These are phyloP conservation scores for Nannobrachium achirus DNA, from an alignment of 2,113 vertebrate species.

Conservation along the genomic window DNA sequence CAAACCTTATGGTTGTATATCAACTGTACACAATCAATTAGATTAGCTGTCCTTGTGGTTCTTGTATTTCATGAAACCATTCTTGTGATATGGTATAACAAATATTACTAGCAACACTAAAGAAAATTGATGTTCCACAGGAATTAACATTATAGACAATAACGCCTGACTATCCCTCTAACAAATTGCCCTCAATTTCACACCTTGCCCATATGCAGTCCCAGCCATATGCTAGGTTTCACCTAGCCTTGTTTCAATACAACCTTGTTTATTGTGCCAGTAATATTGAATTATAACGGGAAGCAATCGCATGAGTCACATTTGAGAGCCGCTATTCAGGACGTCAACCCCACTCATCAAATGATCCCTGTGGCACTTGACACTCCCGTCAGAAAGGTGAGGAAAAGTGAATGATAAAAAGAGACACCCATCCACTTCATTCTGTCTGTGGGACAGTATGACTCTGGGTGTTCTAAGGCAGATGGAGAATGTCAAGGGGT, in stretches of 20 bases:
- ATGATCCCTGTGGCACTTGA: constrained; percentile 60
- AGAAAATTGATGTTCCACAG: no score
- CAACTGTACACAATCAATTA: no score
- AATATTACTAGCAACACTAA: no score
- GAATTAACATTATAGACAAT: no score
- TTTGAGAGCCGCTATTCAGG: constrained; percentile 32
- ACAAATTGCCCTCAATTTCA: background rate
- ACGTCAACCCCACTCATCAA: constrained; percentile 59
- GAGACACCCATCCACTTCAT: constrained; percentile 41
- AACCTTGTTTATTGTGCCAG: constrained; percentile 36
- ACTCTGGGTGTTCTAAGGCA: constrained; percentile 45
- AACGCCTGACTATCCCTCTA: no score
- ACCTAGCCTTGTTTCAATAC: background rate
- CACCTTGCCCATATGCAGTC: no score
- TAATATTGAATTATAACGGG: constrained; percentile 46
- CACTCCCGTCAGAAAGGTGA: constrained; percentile 52
- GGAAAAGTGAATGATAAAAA: constrained; percentile 48
- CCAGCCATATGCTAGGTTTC: no score
- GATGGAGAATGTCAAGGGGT: constrained; percentile 37
- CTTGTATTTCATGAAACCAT: no score
- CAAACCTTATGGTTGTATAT: no score
- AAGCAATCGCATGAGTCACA: constrained; percentile 31
- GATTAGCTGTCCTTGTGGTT: no score
- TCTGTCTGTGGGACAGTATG: constrained; percentile 40
- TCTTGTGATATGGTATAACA: no score